Evolutionary conservation across 2,888 invertebrate species (phyloP), one percentile per base, ranked within the genome.

Genomic region (Lepidochitona cinerea): DNA sequence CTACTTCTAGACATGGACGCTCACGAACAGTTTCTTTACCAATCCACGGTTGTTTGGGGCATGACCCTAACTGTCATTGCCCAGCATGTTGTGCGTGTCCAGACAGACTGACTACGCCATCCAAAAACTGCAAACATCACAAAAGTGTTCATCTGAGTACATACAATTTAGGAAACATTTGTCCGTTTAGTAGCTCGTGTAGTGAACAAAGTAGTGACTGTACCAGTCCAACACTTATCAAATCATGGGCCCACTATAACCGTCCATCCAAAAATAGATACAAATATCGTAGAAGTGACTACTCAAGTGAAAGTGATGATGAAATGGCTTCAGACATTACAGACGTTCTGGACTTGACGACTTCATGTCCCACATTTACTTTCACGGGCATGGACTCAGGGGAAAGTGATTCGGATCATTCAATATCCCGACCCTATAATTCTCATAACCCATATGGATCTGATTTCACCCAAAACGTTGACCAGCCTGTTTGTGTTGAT

Each of bases 261-360:
- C 79, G 83, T 72, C 79, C 78, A 37, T 68, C 77, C 18, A 71
- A 80, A 67, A 78, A 85, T 75, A 76, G 82, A 37, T 86, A 87
- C 75, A 87, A 86, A 73, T 86, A 87, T 69, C 79, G 85, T 1
- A 81, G 85, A 54, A 86, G 85, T 74, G 85, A 86, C 75, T 84
- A 87, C 74, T 85, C 84, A 7, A 87, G 86, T 79, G 87, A 87
- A 18, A 85, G 85, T 79, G 87, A 87, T 4, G 87, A 85, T 41
- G 87, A 86, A 26, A 59, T 59, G 59, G 29, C 59, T n/a, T 7
- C 49, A 18, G 49, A 49, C 23, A 18, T 23, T n/a, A 23, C 23
- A 14, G 59, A 59, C 14, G 26, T 59, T 59, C 4, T 49, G 12
- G 32, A 14, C 12, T 23, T 32, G 29, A 59, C 59, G 29, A 26